Evolutionary conservation across 1,140 invertebrate genomes (phyloP).

Genomic region (Cydia pomonella): DNA sequence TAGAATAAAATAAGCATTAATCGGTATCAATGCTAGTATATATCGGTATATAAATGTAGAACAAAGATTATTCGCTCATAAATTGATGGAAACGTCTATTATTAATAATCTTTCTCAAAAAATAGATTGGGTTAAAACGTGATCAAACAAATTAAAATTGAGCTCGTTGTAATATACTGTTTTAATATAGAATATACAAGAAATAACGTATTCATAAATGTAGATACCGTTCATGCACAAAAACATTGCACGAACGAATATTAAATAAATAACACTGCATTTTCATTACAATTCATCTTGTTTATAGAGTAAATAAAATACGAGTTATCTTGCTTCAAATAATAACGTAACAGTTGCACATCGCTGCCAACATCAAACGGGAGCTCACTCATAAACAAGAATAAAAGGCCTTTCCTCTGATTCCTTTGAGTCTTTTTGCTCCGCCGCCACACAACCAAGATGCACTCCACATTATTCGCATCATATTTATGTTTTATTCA

Average conservation of each 20-base stretch:
- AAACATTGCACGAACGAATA: not conserved
- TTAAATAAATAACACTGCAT: not conserved
- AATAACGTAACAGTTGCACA: constrained; percentile 14
- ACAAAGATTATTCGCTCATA: too few relatives aligned
- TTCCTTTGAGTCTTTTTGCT: constrained; percentile 25
- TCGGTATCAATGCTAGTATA: too few relatives aligned
- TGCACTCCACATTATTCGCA: constrained; percentile 35
- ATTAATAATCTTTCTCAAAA: too few relatives aligned
- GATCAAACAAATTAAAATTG: too few relatives aligned
- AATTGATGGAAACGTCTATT: too few relatives aligned
- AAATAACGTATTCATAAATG: not conserved
- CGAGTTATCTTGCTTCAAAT: not conserved
- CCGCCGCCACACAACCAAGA: constrained; percentile 11
- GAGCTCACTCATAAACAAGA: not conserved
- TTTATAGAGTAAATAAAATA: constrained; percentile 1
- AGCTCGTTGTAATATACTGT: too few relatives aligned
- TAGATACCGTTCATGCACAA: not conserved
- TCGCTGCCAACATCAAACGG: constrained; percentile 23
- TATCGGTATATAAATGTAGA: too few relatives aligned
- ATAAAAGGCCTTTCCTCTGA: constrained; percentile 26
- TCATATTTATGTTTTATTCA: constrained; percentile 31
- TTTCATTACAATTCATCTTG: not conserved
- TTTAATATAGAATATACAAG: too few relatives aligned
- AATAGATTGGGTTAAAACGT: too few relatives aligned
- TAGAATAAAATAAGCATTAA: too few relatives aligned